These are phyloP conservation scores for Scatophagus argus DNA, from an alignment of 2,113 vertebrate genomes.

Conservation along the genomic window DNA sequence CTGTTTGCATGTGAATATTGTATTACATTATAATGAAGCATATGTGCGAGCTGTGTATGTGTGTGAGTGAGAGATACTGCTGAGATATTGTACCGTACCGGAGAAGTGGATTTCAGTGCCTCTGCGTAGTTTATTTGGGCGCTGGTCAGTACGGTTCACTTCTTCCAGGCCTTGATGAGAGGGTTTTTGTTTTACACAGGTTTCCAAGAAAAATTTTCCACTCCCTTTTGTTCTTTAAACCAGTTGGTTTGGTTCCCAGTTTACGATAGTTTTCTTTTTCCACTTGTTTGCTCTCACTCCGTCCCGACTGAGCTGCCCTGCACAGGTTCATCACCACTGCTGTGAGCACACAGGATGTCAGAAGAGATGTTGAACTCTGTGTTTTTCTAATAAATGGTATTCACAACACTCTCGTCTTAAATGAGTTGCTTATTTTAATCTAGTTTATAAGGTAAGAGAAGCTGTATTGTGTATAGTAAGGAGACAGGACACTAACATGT, in stretches of 20 bases:
- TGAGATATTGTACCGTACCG: constrained; percentile 36
- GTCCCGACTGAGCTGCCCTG: constrained; percentile 8
- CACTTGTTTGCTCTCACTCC: no score
- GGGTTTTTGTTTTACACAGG: background rate
- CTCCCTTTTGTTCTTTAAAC: background rate
- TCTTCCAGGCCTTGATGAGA: background rate
- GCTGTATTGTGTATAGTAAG: background rate
- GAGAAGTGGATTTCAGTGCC: constrained; percentile 47
- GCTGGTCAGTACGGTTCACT: background rate
- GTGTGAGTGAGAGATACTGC: constrained; percentile 1
- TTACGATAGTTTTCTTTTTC: background rate
- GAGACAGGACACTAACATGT: no score
- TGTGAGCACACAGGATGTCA: constrained; percentile 54
- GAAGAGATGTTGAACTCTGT: constrained; percentile 29
- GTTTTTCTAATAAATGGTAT: constrained; percentile 68
- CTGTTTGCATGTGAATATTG: constrained; percentile 11
- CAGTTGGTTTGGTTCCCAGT: background rate
- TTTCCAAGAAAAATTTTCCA: background rate
- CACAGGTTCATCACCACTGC: constrained; percentile 31
- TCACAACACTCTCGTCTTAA: constrained; percentile 11
- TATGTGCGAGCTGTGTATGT: constrained; percentile 5
- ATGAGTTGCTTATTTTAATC: background rate
- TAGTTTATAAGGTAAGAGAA: background rate
- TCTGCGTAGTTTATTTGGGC: constrained; percentile 27
- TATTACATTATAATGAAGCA: constrained; percentile 6